Percentiles rank a stretch among this genome's conserved stretches.
Evolutionary conservation across 2,797 vertebrate genomes (phyloP).

Genomic region (Myiotriccus ornatus): DNA sequence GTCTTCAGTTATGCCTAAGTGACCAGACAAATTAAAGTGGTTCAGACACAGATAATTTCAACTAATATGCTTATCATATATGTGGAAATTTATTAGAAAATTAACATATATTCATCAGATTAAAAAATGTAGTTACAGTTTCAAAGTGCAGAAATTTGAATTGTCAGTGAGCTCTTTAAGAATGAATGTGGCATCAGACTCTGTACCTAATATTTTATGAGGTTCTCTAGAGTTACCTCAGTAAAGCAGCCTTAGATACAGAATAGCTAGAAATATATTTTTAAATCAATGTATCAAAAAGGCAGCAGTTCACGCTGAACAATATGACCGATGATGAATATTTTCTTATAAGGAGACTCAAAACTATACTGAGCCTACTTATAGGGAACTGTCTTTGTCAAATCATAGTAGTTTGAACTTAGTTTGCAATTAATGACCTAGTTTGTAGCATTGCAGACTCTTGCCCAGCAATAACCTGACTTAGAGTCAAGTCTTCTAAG

Average conservation of each 20-base stretch:
- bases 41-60: background rate
- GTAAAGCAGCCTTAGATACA: background rate
- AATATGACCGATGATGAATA: background rate
- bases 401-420: background rate
- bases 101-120: background rate
- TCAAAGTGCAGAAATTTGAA: background rate
- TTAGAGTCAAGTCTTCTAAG: slow-evolving; percentile 12
- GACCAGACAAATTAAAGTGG: background rate
- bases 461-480: background rate
- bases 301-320: background rate
- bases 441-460: background rate
- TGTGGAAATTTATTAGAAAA: background rate
- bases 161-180: background rate
- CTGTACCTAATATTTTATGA: background rate
- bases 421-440: slow-evolving; percentile 35
- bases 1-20: background rate
- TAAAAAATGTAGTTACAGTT: background rate
- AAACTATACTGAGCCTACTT: background rate
- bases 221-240: background rate
- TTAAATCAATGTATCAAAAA: background rate
- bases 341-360: background rate
- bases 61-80: background rate
- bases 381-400: background rate
- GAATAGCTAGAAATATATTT: background rate
- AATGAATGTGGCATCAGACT: background rate